Percentiles rank a stretch among this genome's conserved stretches.
Conservation (phyloP, 2,797 vertebrate species). For the Brachymystax lenok region DNA sequence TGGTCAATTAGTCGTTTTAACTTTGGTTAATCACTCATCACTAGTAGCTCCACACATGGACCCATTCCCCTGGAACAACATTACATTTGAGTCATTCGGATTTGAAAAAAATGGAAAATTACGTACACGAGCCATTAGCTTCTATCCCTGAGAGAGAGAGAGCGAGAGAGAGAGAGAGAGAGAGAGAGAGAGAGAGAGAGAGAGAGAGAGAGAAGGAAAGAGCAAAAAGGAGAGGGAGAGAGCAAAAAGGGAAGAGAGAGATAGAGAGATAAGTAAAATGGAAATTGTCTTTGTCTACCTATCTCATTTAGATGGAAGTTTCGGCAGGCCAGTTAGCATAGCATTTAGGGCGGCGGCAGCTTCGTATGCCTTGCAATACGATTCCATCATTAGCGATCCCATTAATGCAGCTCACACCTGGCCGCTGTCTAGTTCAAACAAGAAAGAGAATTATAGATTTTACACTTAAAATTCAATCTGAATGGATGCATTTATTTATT, state of each 20-base stretch:
- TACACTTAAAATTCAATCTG: slow-evolving; percentile 15
- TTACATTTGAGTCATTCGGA: slow-evolving; percentile 14
- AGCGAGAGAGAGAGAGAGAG: neutral
- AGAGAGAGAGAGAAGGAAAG: too few species aligned
- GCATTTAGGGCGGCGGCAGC: slow-evolving; percentile 21
- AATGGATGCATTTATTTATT: slow-evolving; percentile 22
- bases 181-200: neutral
- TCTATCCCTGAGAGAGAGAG: neutral
- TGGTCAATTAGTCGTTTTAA: too few species aligned
- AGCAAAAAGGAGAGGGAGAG: too few species aligned
- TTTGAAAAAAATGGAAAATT: slow-evolving; percentile 10
- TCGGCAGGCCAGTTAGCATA: slow-evolving; percentile 28
- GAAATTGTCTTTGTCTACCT: neutral
- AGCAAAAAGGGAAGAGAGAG: too few species aligned
- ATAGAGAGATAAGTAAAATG: slow-evolving; percentile 8
- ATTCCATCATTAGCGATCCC: slow-evolving; percentile 31
- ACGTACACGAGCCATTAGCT: neutral
- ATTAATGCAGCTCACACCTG: slow-evolving; percentile 40
- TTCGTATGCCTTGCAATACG: slow-evolving; percentile 28
- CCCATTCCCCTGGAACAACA: neutral
- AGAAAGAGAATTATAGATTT: slow-evolving; percentile 33
- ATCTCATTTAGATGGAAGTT: slow-evolving; percentile 26
- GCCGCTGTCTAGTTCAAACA: slow-evolving; percentile 27
- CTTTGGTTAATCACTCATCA: too few species aligned
- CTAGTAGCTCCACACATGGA: neutral